Conservation (phyloP, 2,797 vertebrate genomes). For the Chaenodraco wilsoni region DNA sequence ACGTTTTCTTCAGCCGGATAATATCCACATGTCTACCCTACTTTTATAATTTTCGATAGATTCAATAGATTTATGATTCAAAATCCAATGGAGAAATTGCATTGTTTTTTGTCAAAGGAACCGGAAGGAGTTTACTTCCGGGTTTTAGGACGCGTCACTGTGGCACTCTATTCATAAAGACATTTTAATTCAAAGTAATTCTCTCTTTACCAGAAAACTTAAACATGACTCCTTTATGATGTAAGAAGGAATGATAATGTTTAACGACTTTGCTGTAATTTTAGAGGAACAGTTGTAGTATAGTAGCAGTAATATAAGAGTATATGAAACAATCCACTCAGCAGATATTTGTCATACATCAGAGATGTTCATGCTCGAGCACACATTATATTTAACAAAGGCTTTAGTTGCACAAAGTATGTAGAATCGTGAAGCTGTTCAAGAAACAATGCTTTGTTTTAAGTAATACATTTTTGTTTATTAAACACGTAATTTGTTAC, state of each 20-base stretch:
- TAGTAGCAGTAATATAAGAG: not conserved
- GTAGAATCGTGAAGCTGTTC: conserved; percentile 3
- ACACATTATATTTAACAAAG: conserved; percentile 18
- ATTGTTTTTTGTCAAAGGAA: too few species aligned
- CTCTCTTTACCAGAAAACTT: not conserved
- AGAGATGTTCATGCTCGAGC: not conserved
- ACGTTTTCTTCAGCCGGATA: too few species aligned
- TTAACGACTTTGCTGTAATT: not conserved
- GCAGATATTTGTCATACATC: not conserved
- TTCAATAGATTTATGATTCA: too few species aligned
- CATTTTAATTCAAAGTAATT: not conserved
- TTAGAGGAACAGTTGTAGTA: not conserved
- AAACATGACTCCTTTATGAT: not conserved
- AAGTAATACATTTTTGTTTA: conserved; percentile 8
- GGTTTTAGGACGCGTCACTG: too few species aligned
- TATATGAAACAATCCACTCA: not conserved
- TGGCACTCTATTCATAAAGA: too few species aligned
- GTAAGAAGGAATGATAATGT: conserved; percentile 12
- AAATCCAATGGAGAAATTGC: too few species aligned
- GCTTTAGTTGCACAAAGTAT: conserved; percentile 16
- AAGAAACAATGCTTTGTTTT: not conserved
- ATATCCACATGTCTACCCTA: too few species aligned
- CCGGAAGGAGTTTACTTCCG: too few species aligned
- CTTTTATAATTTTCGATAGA: too few species aligned
- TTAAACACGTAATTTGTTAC: not conserved